phyloP scores from a whole-genome alignment of 2,888 invertebrate genomes.

The Panzeria rudis region DNA sequence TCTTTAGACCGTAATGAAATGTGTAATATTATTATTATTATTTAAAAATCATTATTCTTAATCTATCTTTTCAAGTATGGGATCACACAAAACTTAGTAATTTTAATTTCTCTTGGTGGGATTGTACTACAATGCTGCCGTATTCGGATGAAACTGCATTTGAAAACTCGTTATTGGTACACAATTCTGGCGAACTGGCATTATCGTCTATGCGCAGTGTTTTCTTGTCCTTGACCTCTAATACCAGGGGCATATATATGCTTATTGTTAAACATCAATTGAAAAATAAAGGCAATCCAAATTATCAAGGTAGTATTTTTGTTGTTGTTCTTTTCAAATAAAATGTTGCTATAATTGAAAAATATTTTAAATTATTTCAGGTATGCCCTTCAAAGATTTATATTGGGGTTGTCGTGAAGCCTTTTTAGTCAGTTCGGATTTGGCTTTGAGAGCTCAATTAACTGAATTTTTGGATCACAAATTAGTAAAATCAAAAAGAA shows the following conservation, averaged over 20 bases:
- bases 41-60: too few species aligned
- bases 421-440: constrained; percentile 96
- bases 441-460: constrained; percentile 94
- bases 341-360: neutral
- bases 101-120: constrained; percentile 96
- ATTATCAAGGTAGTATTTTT: constrained; percentile 88
- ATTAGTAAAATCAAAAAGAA: constrained; percentile 91
- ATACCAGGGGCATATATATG: constrained; percentile 93
- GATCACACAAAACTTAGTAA: constrained; percentile 93
- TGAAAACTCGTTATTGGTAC: constrained; percentile 92
- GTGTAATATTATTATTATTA: neutral
- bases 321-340: neutral
- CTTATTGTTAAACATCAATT: constrained; percentile 92
- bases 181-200: constrained; percentile 90
- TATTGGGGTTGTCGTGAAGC: constrained; percentile 93
- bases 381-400: constrained; percentile 94
- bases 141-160: constrained; percentile 94
- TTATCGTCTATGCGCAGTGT: constrained; percentile 95
- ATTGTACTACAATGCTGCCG: constrained; percentile 92
- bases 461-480: constrained; percentile 98
- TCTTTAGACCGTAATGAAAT: neutral
- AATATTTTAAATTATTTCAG: constrained; percentile 82
- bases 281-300: constrained; percentile 88
- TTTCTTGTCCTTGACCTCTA: constrained; percentile 94
- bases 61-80: constrained; percentile 91